Evolutionary conservation across 1,140 invertebrate species (phyloP).

Genomic region (Heliconius hermathena): DNA sequence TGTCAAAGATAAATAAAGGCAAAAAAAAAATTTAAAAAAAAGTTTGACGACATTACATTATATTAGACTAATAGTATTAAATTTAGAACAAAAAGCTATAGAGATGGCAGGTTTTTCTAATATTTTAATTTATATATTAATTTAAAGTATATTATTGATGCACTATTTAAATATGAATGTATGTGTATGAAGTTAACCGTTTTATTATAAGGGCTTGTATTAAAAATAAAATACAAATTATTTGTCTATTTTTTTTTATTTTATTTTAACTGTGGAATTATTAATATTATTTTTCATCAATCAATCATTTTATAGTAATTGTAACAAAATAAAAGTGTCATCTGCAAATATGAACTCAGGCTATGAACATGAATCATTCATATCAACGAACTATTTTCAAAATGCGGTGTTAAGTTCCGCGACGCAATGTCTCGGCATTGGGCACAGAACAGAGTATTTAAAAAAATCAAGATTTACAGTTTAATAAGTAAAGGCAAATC

Average conservation of each 20-base stretch:
- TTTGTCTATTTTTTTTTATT: slow-evolving; percentile 12
- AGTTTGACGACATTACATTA: background rate
- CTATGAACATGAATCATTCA: no score
- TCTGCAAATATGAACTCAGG: no score
- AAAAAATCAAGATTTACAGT: background rate
- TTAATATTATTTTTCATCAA: background rate
- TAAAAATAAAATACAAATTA: slow-evolving; percentile 4
- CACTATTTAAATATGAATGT: slow-evolving; percentile 1
- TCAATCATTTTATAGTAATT: no score
- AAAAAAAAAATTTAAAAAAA: background rate
- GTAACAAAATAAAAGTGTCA: no score
- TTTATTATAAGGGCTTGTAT: slow-evolving; percentile 2
- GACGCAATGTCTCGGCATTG: background rate
- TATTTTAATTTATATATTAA: slow-evolving; percentile 5
- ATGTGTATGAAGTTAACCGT: slow-evolving; percentile 5
- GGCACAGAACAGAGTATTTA: background rate
- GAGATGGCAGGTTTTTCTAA: background rate
- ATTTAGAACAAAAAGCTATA: background rate
- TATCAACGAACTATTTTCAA: no score
- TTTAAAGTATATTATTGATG: slow-evolving; percentile 2
- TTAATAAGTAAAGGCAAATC: background rate
- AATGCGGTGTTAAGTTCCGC: no score
- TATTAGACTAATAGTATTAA: slow-evolving; percentile 2
- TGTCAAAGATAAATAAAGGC: background rate
- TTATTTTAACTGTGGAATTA: background rate